Evolutionary conservation across 2,888 invertebrate genomes (phyloP).

Genomic region (Orthosia gothica): DNA sequence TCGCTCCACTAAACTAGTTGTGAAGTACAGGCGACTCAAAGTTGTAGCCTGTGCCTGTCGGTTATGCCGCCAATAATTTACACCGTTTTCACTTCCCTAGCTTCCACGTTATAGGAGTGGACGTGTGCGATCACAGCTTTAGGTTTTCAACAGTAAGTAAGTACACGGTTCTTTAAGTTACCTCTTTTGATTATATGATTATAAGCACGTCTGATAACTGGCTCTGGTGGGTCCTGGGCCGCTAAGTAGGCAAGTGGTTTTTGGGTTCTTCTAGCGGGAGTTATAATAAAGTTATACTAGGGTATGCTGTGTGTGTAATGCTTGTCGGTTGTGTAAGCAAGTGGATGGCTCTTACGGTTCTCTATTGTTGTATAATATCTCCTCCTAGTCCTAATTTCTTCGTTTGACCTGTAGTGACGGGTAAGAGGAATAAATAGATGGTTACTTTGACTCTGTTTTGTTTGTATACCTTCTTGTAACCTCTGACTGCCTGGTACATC

Average conservation of each 20-base stretch:
- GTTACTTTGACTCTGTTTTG: neutral
- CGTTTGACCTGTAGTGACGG: neutral
- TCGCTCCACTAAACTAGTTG: constrained; percentile 64
- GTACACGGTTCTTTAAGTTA: neutral
- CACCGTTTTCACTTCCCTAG: constrained; percentile 57
- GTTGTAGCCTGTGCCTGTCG: constrained; percentile 66
- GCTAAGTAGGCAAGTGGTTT: neutral
- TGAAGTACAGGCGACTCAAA: constrained; percentile 66
- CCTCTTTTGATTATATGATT: neutral
- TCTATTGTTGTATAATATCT: neutral
- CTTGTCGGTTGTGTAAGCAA: neutral
- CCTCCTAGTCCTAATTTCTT: neutral
- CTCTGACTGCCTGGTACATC: neutral
- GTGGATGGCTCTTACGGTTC: neutral
- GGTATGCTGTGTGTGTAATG: no score
- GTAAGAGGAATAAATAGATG: neutral
- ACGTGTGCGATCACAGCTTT: constrained; percentile 31
- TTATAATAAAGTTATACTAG: neutral
- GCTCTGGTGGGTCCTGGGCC: neutral
- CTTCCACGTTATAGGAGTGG: constrained; percentile 12
- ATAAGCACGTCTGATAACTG: neutral
- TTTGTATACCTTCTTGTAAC: neutral
- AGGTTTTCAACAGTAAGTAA: neutral
- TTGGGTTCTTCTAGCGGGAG: neutral
- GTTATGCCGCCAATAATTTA: constrained; percentile 73